Base-by-base conservation (phyloP, 53 echinoderm and acorn worm species). In the Temnopleurus reevesii region DNA sequence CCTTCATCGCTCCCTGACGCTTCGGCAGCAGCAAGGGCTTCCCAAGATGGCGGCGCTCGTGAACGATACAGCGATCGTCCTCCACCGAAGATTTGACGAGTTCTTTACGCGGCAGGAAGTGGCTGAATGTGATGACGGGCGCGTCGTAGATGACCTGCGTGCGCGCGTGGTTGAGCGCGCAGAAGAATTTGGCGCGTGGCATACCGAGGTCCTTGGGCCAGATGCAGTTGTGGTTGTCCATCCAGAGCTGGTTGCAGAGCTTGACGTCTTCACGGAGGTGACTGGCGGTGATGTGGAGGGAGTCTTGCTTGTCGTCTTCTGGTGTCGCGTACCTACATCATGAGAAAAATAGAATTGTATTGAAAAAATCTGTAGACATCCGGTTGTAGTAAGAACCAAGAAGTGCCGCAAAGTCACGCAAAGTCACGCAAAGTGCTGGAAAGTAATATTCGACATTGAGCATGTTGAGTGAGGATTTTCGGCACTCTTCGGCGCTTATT, bases 211-310 rank as follows among this genome's bases (percentile, higher is more conserved):
- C 76, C 30, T 77, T 89, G 17, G 99, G 94, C 99, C 99, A 99
- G 30, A 82, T 92, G 46, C 99, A 99, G 81, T 94, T 93, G 83
- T 94, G 99, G 53, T 94, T 94, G 53, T 99, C 99, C 99, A 99
- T 96, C 99, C 99, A 99, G 44, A 99, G 85, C 19, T 60, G 76
- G n/a, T 89, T 89, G 19, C 83, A 82, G 30, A 90, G 47, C 17
- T 90, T 84, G 33, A 83, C 83, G 66, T 90, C 90, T 66, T 90
- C 90, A 10, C 88, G 65, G 46, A 87, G 88, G 35, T 90, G 84
- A 44, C 90, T 90, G 31, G 83, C 90, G 45, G 83, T 64, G 45
- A 93, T 90, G 45, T 89, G 94, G 7, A 99, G 90, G 0, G 93
- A 93, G 77, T 94, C 95, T 15, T 65, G 44, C 53, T 61, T 58